Conservation (phyloP, 1,140 invertebrate genomes). For the Oedothorax gibbosus region DNA sequence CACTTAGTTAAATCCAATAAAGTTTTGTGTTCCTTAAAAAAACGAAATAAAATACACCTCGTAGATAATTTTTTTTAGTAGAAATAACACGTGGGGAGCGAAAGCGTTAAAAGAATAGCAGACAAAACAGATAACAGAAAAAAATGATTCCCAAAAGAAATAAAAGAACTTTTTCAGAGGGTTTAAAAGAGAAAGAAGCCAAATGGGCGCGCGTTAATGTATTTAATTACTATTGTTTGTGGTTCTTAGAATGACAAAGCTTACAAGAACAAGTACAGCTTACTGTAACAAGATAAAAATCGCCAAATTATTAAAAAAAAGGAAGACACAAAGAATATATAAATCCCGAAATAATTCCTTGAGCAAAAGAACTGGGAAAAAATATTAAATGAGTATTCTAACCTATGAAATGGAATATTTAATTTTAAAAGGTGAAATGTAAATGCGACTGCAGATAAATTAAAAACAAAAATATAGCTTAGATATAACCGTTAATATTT, state of each 20-base stretch:
- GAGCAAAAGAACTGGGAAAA: not conserved
- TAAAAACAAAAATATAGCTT: too few relatives aligned
- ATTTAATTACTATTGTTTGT: constrained; percentile 51
- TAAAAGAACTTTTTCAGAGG: constrained; percentile 5
- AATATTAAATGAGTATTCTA: too few relatives aligned
- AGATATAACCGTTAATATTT: too few relatives aligned
- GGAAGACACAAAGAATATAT: not conserved
- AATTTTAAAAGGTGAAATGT: too few relatives aligned
- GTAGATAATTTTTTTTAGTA: not conserved
- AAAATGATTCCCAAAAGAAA: constrained; percentile 25
- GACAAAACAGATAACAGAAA: constrained; percentile 14
- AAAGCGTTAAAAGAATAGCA: constrained; percentile 1
- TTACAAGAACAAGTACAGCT: too few relatives aligned
- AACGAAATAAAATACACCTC: not conserved
- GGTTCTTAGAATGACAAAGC: not conserved
- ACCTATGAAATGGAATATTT: too few relatives aligned
- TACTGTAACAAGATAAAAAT: not conserved
- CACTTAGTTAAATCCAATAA: too few relatives aligned
- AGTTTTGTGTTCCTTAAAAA: too few relatives aligned
- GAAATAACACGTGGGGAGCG: constrained; percentile 15
- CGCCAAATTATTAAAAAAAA: not conserved
- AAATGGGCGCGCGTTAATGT: constrained; percentile 41
- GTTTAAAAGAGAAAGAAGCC: constrained; percentile 38
- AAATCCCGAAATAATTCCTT: not conserved
- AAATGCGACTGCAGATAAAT: too few relatives aligned